A percentile compares a stretch with the other conserved stretches of the same genome.
Conservation (phyloP, 2,113 vertebrate species). For the Megaceryle maxima region DNA sequence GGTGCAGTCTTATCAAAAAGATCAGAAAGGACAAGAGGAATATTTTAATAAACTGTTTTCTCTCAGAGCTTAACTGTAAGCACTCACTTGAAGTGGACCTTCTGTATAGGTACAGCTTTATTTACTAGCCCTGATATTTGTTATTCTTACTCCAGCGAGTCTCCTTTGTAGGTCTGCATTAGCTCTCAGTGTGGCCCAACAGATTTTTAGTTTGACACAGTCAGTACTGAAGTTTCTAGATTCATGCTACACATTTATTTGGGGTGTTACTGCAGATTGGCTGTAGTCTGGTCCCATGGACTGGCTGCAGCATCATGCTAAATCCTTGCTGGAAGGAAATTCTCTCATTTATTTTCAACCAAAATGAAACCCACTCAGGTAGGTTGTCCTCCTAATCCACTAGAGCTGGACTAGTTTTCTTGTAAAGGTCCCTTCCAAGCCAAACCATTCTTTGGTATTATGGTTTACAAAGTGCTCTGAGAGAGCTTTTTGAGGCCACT, state of each 20-base stretch:
- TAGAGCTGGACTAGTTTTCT: background rate
- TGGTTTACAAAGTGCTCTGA: too few species aligned
- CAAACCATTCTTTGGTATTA: too few species aligned
- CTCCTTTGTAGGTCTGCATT: background rate
- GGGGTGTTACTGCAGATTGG: background rate
- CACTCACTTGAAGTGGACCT: background rate
- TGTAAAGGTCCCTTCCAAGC: background rate
- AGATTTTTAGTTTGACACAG: background rate
- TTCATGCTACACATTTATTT: rapidly evolving
- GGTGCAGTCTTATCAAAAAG: background rate
- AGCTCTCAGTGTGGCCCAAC: background rate
- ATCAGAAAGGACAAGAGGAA: background rate
- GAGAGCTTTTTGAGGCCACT: too few species aligned
- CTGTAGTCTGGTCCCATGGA: background rate
- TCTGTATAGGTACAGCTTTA: background rate
- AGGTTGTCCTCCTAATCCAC: background rate
- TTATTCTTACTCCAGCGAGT: background rate
- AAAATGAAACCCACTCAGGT: background rate
- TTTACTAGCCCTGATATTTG: background rate
- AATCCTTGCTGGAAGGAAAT: background rate
- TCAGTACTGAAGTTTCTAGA: background rate
- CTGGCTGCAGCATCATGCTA: background rate
- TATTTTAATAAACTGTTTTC: background rate
- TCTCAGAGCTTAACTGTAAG: background rate
- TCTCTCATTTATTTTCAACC: background rate